These are phyloP conservation scores for Diadegma fenestrale DNA, from an alignment of 2,888 invertebrate species.

Conservation along the genomic window DNA sequence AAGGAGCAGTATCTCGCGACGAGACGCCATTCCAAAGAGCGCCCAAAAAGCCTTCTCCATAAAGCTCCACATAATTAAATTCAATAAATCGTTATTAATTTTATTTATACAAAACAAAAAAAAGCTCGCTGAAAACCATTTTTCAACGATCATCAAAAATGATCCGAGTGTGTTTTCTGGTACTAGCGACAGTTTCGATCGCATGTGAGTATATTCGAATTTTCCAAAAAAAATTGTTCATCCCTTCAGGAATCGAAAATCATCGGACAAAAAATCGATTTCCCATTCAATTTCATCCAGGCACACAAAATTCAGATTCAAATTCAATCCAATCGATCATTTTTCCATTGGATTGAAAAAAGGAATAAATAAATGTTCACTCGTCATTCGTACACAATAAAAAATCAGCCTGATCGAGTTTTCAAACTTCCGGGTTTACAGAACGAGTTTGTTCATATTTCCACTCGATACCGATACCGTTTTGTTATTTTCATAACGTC, in stretches of 20 bases:
- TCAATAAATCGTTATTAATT: constrained; percentile 35
- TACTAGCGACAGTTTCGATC: constrained; percentile 73
- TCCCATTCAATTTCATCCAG: not conserved
- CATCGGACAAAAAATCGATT: not conserved
- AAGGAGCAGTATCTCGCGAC: constrained; percentile 81
- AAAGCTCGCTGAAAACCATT: constrained; percentile 4
- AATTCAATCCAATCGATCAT: not conserved
- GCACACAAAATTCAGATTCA: not conserved
- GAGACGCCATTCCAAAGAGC: constrained; percentile 79
- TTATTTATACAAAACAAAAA: not conserved
- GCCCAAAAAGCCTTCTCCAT: constrained; percentile 72
- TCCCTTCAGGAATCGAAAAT: not conserved
- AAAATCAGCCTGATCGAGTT: not conserved
- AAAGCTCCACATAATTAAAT: constrained; percentile 45
- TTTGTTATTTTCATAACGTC: not conserved
- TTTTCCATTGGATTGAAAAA: not conserved
- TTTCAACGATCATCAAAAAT: constrained; percentile 70
- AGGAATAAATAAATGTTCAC: not conserved
- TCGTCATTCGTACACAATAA: not conserved
- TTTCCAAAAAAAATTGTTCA: not conserved
- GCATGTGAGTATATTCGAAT: constrained; percentile 77
- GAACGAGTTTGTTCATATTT: constrained; percentile 39
- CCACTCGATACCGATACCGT: not conserved
- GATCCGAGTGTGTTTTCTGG: constrained; percentile 74
- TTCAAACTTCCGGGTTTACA: constrained; percentile 19